These are phyloP conservation scores for Aleadryas rufinucha DNA, from an alignment of 2,113 vertebrate species.

Conservation along the genomic window DNA sequence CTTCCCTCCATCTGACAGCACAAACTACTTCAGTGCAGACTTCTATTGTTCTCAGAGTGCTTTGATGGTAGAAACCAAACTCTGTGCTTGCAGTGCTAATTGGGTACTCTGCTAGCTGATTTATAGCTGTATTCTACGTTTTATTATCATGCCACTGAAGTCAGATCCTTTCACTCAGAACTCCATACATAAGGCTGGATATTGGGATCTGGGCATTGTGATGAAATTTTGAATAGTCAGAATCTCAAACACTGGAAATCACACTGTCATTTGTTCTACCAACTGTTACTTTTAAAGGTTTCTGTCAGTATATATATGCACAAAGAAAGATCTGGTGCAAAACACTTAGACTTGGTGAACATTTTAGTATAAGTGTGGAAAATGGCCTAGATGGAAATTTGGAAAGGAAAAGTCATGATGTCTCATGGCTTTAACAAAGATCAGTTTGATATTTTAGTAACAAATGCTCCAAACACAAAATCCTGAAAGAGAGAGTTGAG, in stretches of 20 bases:
- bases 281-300: background rate
- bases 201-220: background rate
- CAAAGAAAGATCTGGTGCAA: background rate
- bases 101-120: background rate
- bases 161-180: background rate
- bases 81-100: background rate
- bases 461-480: background rate
- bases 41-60: background rate
- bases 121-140: background rate
- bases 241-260: background rate
- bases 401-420: background rate
- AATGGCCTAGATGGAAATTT: background rate
- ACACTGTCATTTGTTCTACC: background rate
- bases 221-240: background rate
- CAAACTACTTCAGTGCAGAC: background rate
- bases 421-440: background rate
- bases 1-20: background rate
- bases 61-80: conserved; percentile 21
- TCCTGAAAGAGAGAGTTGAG: background rate
- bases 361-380: background rate
- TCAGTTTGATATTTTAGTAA: background rate
- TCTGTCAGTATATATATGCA: background rate
- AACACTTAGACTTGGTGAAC: background rate
- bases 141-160: background rate
- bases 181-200: background rate